Conservation (phyloP, 2,888 invertebrate species). For the Orchesella flavescens region DNA sequence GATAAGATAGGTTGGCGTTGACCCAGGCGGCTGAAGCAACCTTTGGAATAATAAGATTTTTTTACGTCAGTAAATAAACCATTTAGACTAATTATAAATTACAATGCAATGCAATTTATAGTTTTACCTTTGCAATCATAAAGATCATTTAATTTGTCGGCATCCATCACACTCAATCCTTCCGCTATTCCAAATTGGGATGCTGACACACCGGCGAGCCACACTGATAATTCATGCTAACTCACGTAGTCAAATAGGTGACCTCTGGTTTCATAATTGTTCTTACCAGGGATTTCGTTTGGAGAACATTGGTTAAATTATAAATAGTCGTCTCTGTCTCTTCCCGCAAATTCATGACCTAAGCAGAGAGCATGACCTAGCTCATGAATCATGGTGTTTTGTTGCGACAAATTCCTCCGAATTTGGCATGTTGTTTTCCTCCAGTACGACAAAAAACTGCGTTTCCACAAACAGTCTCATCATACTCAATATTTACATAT, state of each 20-base stretch:
- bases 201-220: too few relatives aligned
- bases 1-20: too few relatives aligned
- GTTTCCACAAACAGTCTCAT: conserved; percentile 5
- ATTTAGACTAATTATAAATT: too few relatives aligned
- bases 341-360: conserved; percentile 16
- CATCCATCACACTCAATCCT: conserved; percentile 22
- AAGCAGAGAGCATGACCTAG: conserved; percentile 40
- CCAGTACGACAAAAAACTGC: neutral
- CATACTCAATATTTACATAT: neutral
- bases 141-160: conserved; percentile 9
- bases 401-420: conserved; percentile 8
- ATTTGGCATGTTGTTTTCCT: conserved; percentile 7
- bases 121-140: conserved; percentile 12
- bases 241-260: conserved; percentile 15
- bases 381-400: conserved; percentile 27
- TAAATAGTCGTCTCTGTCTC: conserved; percentile 13
- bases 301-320: neutral
- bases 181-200: neutral
- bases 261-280: too few relatives aligned
- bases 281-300: neutral
- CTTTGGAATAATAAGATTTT: too few relatives aligned
- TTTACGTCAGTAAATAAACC: too few relatives aligned
- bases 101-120: too few relatives aligned
- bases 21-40: neutral
- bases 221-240: conserved; percentile 23